These are phyloP conservation scores for Aspidiotus destructor DNA, from an alignment of 2,888 invertebrate species.

Conservation along the genomic window DNA sequence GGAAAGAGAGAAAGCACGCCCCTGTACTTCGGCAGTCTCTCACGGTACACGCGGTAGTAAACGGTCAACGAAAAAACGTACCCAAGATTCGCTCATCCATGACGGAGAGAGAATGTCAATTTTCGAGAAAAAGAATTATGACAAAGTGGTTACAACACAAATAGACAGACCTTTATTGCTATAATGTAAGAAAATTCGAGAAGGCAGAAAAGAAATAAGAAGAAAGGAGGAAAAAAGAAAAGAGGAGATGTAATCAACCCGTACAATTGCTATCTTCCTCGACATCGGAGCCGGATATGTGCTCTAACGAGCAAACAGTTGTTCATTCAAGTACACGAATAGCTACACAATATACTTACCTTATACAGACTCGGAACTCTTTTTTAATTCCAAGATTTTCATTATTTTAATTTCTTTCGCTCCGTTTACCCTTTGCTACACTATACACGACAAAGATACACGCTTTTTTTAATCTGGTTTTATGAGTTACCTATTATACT, in stretches of 20 bases:
- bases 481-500: no score
- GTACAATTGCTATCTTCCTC: slow-evolving; percentile 9
- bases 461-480: no score
- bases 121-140: slow-evolving; percentile 13
- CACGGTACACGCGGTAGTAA: slow-evolving; percentile 37
- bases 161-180: no score
- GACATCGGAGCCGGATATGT: slow-evolving; percentile 13
- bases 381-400: slow-evolving; percentile 1
- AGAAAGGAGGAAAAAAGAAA: slow-evolving; percentile 5
- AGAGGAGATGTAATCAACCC: slow-evolving; percentile 3
- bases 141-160: slow-evolving; percentile 9
- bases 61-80: background rate
- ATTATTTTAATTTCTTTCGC: background rate
- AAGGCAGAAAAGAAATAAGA: background rate
- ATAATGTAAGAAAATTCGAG: background rate
- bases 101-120: slow-evolving; percentile 7
- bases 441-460: no score
- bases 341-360: no score
- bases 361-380: background rate
- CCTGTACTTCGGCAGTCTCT: no score
- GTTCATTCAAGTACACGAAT: background rate
- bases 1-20: no score
- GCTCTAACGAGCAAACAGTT: slow-evolving; percentile 15
- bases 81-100: background rate
- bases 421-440: no score